phyloP scores from a whole-genome alignment of 2,113 vertebrate species.

The Heloderma charlesbogerti region DNA sequence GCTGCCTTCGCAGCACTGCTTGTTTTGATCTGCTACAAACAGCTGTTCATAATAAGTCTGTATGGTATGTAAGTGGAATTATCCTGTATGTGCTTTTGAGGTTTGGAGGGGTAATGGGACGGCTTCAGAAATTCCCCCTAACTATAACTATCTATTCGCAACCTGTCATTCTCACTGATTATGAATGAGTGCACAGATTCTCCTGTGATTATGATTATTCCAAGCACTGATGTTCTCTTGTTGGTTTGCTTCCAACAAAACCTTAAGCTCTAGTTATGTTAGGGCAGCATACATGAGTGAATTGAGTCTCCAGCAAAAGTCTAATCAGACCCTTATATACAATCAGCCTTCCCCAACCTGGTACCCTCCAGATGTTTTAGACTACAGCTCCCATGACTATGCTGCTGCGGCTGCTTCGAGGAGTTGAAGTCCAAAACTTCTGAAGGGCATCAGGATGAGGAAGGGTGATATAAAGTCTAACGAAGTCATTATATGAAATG shows the following conservation, averaged over 20 bases:
- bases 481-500: too few species aligned
- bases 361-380: too few species aligned
- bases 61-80: conserved; percentile 15
- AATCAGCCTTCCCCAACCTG: too few species aligned
- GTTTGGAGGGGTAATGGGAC: conserved; percentile 47
- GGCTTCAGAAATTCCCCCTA: conserved; percentile 58
- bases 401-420: too few species aligned
- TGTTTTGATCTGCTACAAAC: not conserved
- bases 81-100: not conserved
- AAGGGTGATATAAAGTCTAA: too few species aligned
- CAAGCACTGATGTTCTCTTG: not conserved
- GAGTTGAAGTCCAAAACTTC: too few species aligned
- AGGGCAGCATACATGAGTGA: not conserved
- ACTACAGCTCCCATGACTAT: too few species aligned
- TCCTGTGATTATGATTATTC: not conserved
- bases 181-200: not conserved
- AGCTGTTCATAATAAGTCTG: not conserved
- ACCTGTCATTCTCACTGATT: not conserved
- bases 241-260: not conserved
- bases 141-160: conserved; percentile 16
- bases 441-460: too few species aligned
- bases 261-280: not conserved
- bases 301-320: not conserved
- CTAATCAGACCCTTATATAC: too few species aligned
- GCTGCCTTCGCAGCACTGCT: not conserved